These are phyloP conservation scores for Holotrichia oblita DNA, from an alignment of 1,140 invertebrate species.

Conservation along the genomic window DNA sequence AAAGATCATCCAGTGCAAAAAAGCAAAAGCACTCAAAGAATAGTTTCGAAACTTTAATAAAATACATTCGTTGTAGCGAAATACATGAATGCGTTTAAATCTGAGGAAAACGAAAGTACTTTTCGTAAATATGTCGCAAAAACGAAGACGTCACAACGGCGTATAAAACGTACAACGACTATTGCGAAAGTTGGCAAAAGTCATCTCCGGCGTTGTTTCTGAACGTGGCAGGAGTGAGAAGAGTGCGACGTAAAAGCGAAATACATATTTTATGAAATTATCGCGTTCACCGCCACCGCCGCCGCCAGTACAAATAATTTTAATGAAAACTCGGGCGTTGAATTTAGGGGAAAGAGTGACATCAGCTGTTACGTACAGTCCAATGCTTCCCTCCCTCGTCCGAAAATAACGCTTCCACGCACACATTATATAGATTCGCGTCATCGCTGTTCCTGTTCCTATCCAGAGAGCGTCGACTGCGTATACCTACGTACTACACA, in stretches of 20 bases:
- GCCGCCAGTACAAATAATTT: slow-evolving; percentile 59
- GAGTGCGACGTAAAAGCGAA: slow-evolving; percentile 43
- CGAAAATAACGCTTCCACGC: slow-evolving; percentile 50
- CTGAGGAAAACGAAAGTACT: not conserved
- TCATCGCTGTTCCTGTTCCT: not conserved
- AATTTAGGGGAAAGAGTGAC: slow-evolving; percentile 60
- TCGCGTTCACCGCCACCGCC: slow-evolving; percentile 53
- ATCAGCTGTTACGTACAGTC: slow-evolving; percentile 62
- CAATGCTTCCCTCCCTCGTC: slow-evolving; percentile 59
- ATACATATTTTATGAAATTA: slow-evolving; percentile 63
- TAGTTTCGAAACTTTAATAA: too few species aligned
- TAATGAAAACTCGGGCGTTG: slow-evolving; percentile 60
- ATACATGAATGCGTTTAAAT: not conserved
- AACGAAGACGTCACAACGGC: not conserved
- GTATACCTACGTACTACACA: not conserved
- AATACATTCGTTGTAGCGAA: too few species aligned
- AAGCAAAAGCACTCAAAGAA: too few species aligned
- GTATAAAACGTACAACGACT: not conserved
- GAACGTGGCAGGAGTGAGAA: not conserved
- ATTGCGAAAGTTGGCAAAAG: slow-evolving; percentile 32
- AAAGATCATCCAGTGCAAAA: too few species aligned
- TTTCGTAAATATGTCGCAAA: not conserved
- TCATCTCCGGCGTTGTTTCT: slow-evolving; percentile 23
- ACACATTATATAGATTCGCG: slow-evolving; percentile 50
- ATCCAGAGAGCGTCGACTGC: not conserved